Evolutionary conservation across 2,113 vertebrate species (phyloP).

Genomic region (Gallinago paraguaiae): DNA sequence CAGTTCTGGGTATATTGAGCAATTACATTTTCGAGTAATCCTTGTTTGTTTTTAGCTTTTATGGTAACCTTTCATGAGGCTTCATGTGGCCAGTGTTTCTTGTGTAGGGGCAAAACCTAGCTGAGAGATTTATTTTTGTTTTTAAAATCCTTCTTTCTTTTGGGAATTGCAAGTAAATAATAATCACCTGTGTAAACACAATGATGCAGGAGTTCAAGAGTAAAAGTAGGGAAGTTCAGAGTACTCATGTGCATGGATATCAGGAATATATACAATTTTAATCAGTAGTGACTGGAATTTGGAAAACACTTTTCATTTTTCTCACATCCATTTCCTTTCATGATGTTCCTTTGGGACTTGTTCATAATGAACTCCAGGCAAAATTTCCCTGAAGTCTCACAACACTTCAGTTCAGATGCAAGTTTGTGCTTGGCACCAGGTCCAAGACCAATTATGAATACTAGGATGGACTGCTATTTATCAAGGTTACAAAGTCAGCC

Average conservation of each 20-base stretch:
- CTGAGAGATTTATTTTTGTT: neutral
- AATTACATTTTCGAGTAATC: conserved; percentile 52
- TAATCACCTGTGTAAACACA: neutral
- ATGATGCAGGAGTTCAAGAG: neutral
- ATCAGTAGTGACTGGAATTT: neutral
- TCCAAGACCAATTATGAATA: neutral
- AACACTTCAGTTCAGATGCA: neutral
- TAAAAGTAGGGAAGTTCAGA: neutral
- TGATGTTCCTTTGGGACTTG: neutral
- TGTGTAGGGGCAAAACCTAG: neutral
- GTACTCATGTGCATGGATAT: neutral
- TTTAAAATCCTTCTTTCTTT: neutral
- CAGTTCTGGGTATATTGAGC: conserved; percentile 41
- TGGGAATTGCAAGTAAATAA: neutral
- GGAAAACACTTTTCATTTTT: neutral
- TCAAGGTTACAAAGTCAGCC: neutral
- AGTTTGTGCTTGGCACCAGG: neutral
- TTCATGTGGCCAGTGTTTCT: neutral
- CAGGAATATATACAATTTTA: neutral
- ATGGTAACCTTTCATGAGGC: conserved; percentile 3
- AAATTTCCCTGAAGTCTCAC: neutral
- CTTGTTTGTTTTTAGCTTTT: conserved; percentile 43
- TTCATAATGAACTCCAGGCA: neutral
- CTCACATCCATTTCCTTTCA: neutral
- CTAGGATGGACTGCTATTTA: neutral